Base-by-base conservation (phyloP, 35 echinoderm and acorn worm species). In the Ophioderma brevispina region DNA sequence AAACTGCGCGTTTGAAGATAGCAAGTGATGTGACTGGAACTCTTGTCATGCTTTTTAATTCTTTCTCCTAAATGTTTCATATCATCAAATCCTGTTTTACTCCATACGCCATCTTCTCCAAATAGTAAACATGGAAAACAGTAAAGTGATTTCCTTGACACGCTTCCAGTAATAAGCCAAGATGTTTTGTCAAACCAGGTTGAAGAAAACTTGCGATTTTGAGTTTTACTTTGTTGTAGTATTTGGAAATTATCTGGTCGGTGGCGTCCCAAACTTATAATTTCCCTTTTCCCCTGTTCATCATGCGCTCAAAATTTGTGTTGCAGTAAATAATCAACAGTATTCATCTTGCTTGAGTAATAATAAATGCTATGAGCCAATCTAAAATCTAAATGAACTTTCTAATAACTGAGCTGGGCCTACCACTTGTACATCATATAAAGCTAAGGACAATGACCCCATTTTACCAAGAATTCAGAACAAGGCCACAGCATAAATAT, bases 61-160 rank as follows among this genome's bases (percentile, higher is more conserved):
- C 59, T 70, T 25, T 70, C 59, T 25, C 59, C 59, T 30, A 70
- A 70, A 25, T 70, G 59, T 30, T 70, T 70, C 23, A 70, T 15
- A 25, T 70, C 59, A 70, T 70, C n/a, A 25, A 25, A 70, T 8
- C 59, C 59, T 13, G 59, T 15, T 25, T 70, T 70, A 30, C 10
- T 13, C 59, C 59, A 70, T 8, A 30, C 28, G 10, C 59, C 59
- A 13, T 70, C 59, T 25, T 70, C 59, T 70, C 59, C 59, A 70
- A 70, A 70, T 15, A 70, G 59, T 70, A 70, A 70, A 25, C 59
- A 70, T 18, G 59, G 59, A 70, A 70, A 70, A 70, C 59, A 70
- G 23, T 25, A 70, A 2, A 70, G 28, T 25, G 23, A 70, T 70
- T 30, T 70, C 23, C 59, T 70, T 70, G 2, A 8, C 10, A 25